Evolutionary conservation across 2,113 vertebrate species (phyloP), one percentile per base, ranked within the genome.

Genomic region (Prionailurus viverrinus): DNA sequence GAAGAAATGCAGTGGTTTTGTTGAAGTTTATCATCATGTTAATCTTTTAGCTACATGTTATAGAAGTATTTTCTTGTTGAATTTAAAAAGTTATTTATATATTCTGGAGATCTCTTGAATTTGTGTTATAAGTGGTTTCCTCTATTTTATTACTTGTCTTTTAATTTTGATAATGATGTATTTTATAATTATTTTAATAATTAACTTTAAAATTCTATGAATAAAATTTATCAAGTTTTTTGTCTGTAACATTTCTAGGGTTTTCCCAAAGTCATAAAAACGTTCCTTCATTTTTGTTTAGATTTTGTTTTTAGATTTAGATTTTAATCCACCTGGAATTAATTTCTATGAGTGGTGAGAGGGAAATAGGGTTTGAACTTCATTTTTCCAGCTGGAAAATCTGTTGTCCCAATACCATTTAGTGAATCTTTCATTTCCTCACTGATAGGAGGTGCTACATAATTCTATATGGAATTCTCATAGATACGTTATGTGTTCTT

Each of bases 311-410:
- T 53, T 78, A 66, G 69, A 23, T 39, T 66, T 85, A 66, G 51
- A 86, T 91, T 78, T 94, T 95, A 87, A 93, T 39, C 25, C 69
- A 74, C 68, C 45, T 93, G 55, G 33, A 91, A 80, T 91, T 76
- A 73, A 53, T 81, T 78, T 97, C 66, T 87, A 2, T 94, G 29
- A 73, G 14, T 79, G 10, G 14, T 73, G 6, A 21, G 25, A 88
- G 29, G 73, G 21, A 93, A 12, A 29, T 15, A 74, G 29, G 3
- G 0, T 86, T 91, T 76, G 15, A 89, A 53, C 5, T 68, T 82
- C 41, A 36, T 89, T 92, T 83, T 89, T 73, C 66, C 63, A 48
- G 31, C 41, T 63, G 21, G 31, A 74, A 79, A 84, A 84, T 63
- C 48, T 94, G 8, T 85, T 89, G 23, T 33, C 31, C 10, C 1